A percentile compares a stretch with the other conserved stretches of the same genome.
These are phyloP conservation scores for Neotoma lepida DNA, from an alignment of 2,113 vertebrate genomes.

Conservation along the genomic window DNA sequence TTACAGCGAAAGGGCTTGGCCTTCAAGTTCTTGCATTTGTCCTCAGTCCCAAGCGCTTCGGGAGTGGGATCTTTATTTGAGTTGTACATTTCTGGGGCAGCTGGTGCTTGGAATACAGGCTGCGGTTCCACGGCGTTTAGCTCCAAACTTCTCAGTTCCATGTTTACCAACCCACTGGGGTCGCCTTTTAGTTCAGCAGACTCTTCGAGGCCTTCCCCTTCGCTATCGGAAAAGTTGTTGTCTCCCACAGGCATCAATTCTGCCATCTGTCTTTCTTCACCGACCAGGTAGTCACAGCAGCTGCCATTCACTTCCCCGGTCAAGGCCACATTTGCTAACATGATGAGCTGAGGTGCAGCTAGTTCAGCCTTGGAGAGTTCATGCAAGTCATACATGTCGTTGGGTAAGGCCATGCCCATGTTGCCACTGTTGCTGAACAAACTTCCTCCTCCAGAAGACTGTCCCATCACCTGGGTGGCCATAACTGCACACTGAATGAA, in stretches of 20 bases:
- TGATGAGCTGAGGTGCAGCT: constrained; percentile 95
- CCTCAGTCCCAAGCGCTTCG: constrained; percentile 76
- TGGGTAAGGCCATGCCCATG: constrained; percentile 87
- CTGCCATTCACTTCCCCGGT: constrained; percentile 87
- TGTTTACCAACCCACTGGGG: constrained; percentile 71
- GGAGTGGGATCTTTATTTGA: constrained; percentile 78
- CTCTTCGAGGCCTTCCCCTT: constrained; percentile 91
- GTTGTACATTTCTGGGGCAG: constrained; percentile 75
- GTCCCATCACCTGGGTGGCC: constrained; percentile 92
- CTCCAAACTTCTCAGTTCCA: constrained; percentile 76
- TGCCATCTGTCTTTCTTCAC: constrained; percentile 96
- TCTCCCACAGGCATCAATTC: constrained; percentile 94
- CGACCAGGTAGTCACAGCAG: constrained; percentile 88
- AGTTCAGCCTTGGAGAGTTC: constrained; percentile 91
- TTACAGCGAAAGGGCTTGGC: constrained; percentile 96
- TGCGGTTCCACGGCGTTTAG: constrained; percentile 66
- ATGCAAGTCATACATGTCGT: constrained; percentile 88
- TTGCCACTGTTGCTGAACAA: constrained; percentile 86
- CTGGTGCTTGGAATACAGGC: constrained; percentile 65
- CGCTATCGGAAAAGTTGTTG: constrained; percentile 93
- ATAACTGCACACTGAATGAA: constrained; percentile 84
- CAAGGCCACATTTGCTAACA: constrained; percentile 96
- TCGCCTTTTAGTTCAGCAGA: constrained; percentile 74
- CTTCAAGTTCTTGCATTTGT: constrained; percentile 88
- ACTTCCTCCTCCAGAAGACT: constrained; percentile 84